Conservation (phyloP, 2,888 invertebrate genomes). For the Watsonalla cultraria region DNA sequence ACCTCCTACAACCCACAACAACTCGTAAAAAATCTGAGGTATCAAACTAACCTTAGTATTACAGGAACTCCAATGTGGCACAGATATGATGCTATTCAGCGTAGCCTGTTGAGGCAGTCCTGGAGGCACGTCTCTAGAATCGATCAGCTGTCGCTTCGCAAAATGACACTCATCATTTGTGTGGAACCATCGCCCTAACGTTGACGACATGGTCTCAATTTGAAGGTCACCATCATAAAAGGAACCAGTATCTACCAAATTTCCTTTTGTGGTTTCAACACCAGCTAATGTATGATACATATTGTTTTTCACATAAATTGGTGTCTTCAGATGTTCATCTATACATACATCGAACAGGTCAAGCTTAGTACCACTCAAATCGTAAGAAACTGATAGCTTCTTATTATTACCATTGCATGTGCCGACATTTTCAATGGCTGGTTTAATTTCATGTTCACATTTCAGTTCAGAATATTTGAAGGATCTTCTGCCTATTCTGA, state of each 20-base stretch:
- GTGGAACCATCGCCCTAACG: conserved; percentile 19
- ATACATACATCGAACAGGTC: conserved; percentile 42
- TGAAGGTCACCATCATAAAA: conserved; percentile 38
- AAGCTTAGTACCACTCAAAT: conserved; percentile 11
- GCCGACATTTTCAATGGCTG: conserved; percentile 17
- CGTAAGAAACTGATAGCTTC: conserved; percentile 31
- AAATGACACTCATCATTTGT: conserved; percentile 37
- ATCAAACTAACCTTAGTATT: conserved; percentile 19
- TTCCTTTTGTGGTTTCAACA: conserved; percentile 11
- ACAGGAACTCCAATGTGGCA: conserved; percentile 45
- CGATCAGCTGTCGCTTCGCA: conserved; percentile 40
- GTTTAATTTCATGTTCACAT: conserved; percentile 29
- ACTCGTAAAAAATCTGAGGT: conserved; percentile 8
- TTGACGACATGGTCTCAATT: conserved; percentile 15
- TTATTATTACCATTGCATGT: conserved; percentile 29
- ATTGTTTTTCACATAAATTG: conserved; percentile 31
- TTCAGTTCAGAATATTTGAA: conserved; percentile 33
- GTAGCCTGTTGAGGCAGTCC: conserved; percentile 40
- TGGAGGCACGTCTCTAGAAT: conserved; percentile 35
- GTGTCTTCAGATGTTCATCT: conserved; percentile 24
- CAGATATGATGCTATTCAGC: conserved; percentile 40
- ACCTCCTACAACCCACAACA: no score
- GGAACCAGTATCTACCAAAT: conserved; percentile 29
- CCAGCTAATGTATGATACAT: conserved; percentile 22
- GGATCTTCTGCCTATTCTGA: conserved; percentile 20